Evolutionary conservation across 2,888 invertebrate genomes (phyloP).

Genomic region (Mactromeris polynyma): DNA sequence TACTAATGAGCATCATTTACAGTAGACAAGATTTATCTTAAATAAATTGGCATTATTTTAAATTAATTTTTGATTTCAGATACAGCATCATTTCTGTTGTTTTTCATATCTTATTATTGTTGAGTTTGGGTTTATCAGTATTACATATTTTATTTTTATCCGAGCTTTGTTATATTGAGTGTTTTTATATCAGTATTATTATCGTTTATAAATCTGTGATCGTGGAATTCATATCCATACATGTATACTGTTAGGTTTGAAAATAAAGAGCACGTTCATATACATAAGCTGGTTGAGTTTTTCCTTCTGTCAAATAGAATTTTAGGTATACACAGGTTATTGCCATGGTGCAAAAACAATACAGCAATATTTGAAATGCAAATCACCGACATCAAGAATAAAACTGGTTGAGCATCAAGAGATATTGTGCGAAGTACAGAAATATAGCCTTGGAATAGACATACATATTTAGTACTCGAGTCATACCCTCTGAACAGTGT

Average conservation of each 20-base stretch:
- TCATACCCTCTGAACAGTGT: too few species aligned
- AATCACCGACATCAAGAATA: too few species aligned
- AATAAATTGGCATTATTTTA: background rate
- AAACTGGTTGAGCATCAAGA: too few species aligned
- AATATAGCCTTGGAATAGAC: too few species aligned
- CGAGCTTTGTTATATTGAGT: background rate
- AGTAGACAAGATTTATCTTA: too few species aligned
- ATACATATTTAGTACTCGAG: too few species aligned
- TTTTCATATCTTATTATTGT: background rate
- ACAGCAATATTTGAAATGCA: too few species aligned
- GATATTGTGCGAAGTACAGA: too few species aligned
- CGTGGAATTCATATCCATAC: background rate
- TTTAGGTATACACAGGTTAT: too few species aligned
- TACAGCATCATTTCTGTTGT: background rate
- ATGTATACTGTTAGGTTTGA: background rate
- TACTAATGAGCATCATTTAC: too few species aligned
- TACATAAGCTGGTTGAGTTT: background rate
- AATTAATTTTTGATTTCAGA: background rate
- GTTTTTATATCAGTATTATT: conserved; percentile 17
- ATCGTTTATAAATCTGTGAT: background rate
- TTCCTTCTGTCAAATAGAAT: too few species aligned
- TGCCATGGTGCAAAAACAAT: too few species aligned
- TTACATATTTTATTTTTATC: background rate
- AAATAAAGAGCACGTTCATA: conserved; percentile 15
- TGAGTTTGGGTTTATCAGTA: background rate